Conservation (phyloP, 1,140 invertebrate genomes). For the Micrasema minimum region DNA sequence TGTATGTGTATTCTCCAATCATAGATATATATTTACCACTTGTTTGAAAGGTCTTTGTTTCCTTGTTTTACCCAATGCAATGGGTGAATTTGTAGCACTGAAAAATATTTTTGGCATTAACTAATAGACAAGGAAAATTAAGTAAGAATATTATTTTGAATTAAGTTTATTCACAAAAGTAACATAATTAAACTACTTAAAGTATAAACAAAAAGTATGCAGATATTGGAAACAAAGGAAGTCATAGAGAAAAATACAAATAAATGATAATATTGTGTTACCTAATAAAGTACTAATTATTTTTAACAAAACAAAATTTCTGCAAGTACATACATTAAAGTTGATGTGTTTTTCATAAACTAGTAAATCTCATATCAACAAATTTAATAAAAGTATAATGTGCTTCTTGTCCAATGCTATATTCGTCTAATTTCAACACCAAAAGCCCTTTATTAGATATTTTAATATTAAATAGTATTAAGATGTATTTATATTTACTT, state of each 20-base stretch:
- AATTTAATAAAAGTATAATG: too few relatives aligned
- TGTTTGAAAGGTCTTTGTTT: slow-evolving; percentile 49
- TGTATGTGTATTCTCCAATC: not conserved
- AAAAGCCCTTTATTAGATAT: too few relatives aligned
- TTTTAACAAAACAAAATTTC: too few relatives aligned
- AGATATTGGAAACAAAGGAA: not conserved
- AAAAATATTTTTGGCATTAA: slow-evolving; percentile 42
- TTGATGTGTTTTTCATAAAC: too few relatives aligned
- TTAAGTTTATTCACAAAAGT: slow-evolving; percentile 40
- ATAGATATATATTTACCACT: slow-evolving; percentile 39
- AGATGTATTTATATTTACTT: slow-evolving; percentile 8
- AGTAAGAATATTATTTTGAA: slow-evolving; percentile 8
- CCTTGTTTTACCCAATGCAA: slow-evolving; percentile 29
- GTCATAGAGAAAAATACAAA: too few relatives aligned
- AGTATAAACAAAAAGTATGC: not conserved
- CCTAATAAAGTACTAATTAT: not conserved
- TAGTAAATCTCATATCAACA: too few relatives aligned
- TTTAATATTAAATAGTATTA: too few relatives aligned
- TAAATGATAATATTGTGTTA: slow-evolving; percentile 12
- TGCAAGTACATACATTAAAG: too few relatives aligned
- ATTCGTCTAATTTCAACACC: too few relatives aligned
- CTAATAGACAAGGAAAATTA: slow-evolving; percentile 5
- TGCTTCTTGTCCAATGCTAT: too few relatives aligned
- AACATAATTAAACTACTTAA: slow-evolving; percentile 13
- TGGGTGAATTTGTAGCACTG: slow-evolving; percentile 32